These are phyloP conservation scores for Tigriopus californicus DNA, from an alignment of 2,888 invertebrate species.

Conservation along the genomic window DNA sequence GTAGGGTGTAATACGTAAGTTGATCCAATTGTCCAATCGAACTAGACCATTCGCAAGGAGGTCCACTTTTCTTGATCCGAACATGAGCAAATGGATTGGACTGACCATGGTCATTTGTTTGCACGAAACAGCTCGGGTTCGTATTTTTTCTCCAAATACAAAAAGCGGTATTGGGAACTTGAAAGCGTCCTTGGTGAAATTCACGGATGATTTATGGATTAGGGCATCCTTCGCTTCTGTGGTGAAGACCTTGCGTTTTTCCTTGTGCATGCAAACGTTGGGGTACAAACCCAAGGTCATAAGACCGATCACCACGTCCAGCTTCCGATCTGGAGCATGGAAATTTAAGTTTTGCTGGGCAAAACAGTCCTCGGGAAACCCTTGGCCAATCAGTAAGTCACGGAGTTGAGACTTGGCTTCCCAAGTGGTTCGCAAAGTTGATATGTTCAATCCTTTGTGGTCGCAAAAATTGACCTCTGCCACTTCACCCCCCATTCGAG, in stretches of 20 bases:
- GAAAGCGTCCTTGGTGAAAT: conserved; percentile 63
- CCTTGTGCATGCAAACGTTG: conserved; percentile 86
- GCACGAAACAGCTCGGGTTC: conserved; percentile 83
- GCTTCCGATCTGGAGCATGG: conserved; percentile 49
- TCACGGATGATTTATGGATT: conserved; percentile 90
- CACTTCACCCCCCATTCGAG: conserved; percentile 32
- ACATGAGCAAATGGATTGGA: conserved; percentile 74
- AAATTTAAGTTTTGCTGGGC: conserved; percentile 36
- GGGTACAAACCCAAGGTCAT: conserved; percentile 85
- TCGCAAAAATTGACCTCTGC: conserved; percentile 74
- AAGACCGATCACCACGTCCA: conserved; percentile 66
- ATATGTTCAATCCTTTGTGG: conserved; percentile 66
- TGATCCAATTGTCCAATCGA: conserved; percentile 37
- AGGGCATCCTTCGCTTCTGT: conserved; percentile 85
- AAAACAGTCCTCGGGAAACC: conserved; percentile 77
- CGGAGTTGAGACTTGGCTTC: conserved; percentile 67
- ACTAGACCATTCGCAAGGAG: conserved; percentile 39
- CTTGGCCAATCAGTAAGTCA: conserved; percentile 47
- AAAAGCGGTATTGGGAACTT: conserved; percentile 84
- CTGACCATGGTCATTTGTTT: conserved; percentile 93
- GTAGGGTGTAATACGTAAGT: conserved; percentile 58
- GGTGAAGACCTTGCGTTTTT: conserved; percentile 84
- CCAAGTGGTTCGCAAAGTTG: conserved; percentile 71
- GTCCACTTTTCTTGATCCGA: conserved; percentile 74
- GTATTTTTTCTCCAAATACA: conserved; percentile 94